Evolutionary conservation across 2,888 invertebrate genomes (phyloP), one percentile per base, ranked within the genome.

Genomic region (Caenorhabditis sp.): DNA sequence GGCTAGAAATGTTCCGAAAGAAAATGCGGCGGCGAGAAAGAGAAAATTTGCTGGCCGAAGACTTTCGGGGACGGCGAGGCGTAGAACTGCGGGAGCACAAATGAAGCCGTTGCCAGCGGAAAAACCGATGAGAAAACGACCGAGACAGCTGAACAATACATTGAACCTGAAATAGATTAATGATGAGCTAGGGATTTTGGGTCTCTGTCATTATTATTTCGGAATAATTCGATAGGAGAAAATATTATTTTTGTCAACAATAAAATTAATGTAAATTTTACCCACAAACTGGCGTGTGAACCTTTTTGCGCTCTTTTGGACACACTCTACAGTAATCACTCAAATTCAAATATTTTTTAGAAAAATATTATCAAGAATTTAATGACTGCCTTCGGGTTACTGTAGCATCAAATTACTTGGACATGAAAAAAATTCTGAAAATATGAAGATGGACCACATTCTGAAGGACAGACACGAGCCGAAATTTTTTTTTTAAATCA

Each of bases 31-130:
- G n/a, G 76, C 78, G 14, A 78, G 52, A 53, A 76, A 72, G 21
- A 78, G 56, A 50, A 78, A 78, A 38, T 78, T 72, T 1, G 70
- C 23, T 0, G 78, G 76, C 1, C 78, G 60, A 43, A 65, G 49
- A 14, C 60, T 58, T n/a, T 66, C 70, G 14, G 76, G 76, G n/a
- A 78, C 68, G 26, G 72, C 57, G 23, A 70, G 21, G 10, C 70
- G 68, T 10, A 81, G 69, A 23, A 78, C 68, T 2, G 73, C 76
- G 3, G 81, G 79, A n/a, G 82, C 79, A 64, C 77, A 78, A 3
- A 82, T 77, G 63, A 82, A 82, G 10, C 80, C 82, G n/a, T 76
- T 70, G 7, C 82, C 82, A 4, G 82, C 76, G 0, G 80, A 80
- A 31, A 70, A 80, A 12, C 82, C 82, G 65, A 82, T 76, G 10